Evolutionary conservation across 1,140 invertebrate genomes (phyloP), one percentile per base, ranked within the genome.

Genomic region (Atta texana): DNA sequence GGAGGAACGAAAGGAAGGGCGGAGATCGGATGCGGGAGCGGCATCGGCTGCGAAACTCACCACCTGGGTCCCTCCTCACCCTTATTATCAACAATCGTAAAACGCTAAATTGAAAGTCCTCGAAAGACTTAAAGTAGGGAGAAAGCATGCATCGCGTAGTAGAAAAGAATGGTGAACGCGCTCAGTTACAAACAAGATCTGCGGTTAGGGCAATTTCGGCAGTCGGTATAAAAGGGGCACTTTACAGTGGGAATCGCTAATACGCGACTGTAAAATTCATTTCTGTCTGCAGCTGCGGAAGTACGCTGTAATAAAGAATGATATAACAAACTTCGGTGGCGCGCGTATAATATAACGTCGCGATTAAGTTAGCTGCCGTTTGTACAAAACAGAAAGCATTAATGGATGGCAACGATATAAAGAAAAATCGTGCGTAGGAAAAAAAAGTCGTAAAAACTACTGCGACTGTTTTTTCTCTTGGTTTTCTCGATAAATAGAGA

Each of bases 81-180:
- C 93, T 95, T 95, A 94, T 95, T 95, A 95, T 95, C 94, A 95
- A 95, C 94, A 95, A 94, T 95, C 94, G 94, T 95, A 95, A 95
- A 95, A 95, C 93, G 92, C 93, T 92, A 95, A 95, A 95, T 95
- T 95, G 93, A 94, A 94, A 95, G 93, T 94, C 93, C 91, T 94
- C 86, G 82, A 87, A 84, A 86, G 85, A 88, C 66, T 69, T 85
- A 87, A 81, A 77, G 55, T 66, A 21, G 49, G 34, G 14, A 16
- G 68, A 55, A 72, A 74, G 85, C 69, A 34, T 21, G 24, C 63
- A 34, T 34, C 55, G 31, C 24, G 31, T n/a, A 34, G 85, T 16
- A 16, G 74, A 10, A 55, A 49, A 31, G 57, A 44, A 77, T 39
- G 34, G 34, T 39, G 34, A 18, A 59, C 85, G 61, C 75, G 39